Evolutionary conservation across 2,888 invertebrate species (phyloP).

Genomic region (Patella caerulea): DNA sequence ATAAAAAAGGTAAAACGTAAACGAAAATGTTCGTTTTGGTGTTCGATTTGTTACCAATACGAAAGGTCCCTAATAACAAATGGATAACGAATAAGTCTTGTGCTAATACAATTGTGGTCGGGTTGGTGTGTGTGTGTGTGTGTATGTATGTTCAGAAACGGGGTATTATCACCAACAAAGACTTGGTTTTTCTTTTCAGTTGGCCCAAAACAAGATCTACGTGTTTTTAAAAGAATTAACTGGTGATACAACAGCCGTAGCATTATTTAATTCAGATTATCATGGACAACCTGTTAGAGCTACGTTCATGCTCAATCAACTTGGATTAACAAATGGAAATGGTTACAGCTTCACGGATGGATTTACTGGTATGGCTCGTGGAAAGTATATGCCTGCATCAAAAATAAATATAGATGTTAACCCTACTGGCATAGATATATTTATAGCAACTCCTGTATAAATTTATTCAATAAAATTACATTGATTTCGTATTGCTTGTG

Average conservation of each 20-base stretch:
- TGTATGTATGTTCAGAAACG: too few relatives aligned
- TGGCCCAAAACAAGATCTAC: not conserved
- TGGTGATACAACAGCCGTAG: slow-evolving; percentile 39
- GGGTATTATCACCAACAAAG: too few relatives aligned
- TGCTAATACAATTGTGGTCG: too few relatives aligned
- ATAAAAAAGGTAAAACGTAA: too few relatives aligned
- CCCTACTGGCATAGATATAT: not conserved
- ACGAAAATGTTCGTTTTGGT: too few relatives aligned
- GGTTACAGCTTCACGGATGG: slow-evolving; percentile 51
- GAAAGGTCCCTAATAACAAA: too few relatives aligned
- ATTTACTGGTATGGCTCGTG: slow-evolving; percentile 41
- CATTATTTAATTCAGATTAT: slow-evolving; percentile 45
- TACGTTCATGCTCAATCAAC: slow-evolving; percentile 31
- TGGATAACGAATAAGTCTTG: too few relatives aligned
- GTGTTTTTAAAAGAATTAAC: not conserved
- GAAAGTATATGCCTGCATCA: slow-evolving; percentile 16
- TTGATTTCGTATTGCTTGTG: too few relatives aligned
- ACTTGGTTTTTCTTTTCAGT: not conserved
- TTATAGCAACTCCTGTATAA: not conserved
- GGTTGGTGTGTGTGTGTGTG: too few relatives aligned
- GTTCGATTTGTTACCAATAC: too few relatives aligned
- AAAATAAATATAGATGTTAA: not conserved
- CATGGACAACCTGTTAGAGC: slow-evolving; percentile 42
- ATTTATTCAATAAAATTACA: too few relatives aligned
- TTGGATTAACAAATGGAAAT: slow-evolving; percentile 36